Conservation (phyloP, 2,888 invertebrate genomes). For the Ormia ochracea region DNA sequence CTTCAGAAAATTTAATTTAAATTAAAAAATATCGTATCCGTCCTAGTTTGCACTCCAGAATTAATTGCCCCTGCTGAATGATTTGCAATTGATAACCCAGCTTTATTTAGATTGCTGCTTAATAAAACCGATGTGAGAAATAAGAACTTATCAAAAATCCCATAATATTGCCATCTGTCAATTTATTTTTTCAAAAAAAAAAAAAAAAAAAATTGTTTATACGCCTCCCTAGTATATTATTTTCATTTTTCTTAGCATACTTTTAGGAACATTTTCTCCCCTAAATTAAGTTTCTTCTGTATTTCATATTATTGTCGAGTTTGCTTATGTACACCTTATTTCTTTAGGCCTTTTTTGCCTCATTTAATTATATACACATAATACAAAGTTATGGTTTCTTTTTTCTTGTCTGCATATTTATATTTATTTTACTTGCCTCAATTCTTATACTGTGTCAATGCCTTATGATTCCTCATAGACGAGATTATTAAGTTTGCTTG, state of each 20-base stretch:
- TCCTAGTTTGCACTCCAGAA: too few species aligned
- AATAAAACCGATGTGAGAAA: too few species aligned
- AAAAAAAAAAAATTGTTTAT: too few species aligned
- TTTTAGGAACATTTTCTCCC: constrained; percentile 15
- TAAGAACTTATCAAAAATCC: too few species aligned
- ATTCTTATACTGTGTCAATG: constrained; percentile 44
- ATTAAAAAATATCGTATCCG: too few species aligned
- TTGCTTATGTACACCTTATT: not conserved
- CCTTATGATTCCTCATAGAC: constrained; percentile 27
- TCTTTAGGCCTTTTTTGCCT: not conserved
- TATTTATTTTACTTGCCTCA: constrained; percentile 56
- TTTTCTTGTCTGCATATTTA: not conserved
- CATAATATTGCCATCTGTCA: too few species aligned
- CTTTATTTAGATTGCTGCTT: too few species aligned
- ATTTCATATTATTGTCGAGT: not conserved
- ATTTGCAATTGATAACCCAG: too few species aligned
- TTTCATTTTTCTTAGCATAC: constrained; percentile 15
- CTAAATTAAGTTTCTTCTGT: not conserved
- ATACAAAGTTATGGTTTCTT: too few species aligned
- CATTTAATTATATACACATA: constrained; percentile 33
- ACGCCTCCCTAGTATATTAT: not conserved
- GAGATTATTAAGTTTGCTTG: constrained; percentile 34
- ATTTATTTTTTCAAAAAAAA: too few species aligned
- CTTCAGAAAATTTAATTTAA: too few species aligned
- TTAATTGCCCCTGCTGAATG: too few species aligned